Conservation (phyloP, 2,888 invertebrate species). For the Callimorpha dominula region DNA sequence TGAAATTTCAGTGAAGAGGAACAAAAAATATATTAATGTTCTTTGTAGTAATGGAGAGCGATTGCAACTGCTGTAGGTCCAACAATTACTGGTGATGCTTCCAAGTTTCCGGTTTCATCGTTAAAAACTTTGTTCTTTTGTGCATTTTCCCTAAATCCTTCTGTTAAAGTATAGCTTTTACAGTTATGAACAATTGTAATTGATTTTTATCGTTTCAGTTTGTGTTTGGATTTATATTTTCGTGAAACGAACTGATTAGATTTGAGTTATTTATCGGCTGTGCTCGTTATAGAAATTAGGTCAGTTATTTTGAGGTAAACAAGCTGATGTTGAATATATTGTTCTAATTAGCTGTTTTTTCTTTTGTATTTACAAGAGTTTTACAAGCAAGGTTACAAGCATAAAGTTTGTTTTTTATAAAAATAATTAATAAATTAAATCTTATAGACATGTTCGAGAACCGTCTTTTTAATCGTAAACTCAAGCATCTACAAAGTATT, state of each 20-base stretch:
- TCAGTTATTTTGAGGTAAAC: slow-evolving; percentile 19
- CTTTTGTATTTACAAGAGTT: not conserved
- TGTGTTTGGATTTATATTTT: slow-evolving; percentile 21
- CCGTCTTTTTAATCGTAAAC: slow-evolving; percentile 13
- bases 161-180: slow-evolving; percentile 31
- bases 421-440: not conserved
- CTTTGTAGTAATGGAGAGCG: slow-evolving; percentile 71
- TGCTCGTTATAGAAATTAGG: slow-evolving; percentile 18
- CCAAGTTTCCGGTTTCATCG: slow-evolving; percentile 40
- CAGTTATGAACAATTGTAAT: slow-evolving; percentile 26
- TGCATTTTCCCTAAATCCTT: slow-evolving; percentile 22
- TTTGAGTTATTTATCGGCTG: slow-evolving; percentile 20
- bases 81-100: slow-evolving; percentile 60
- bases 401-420: not conserved
- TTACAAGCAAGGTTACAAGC: not conserved
- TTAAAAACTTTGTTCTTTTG: slow-evolving; percentile 51
- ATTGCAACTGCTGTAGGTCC: slow-evolving; percentile 72
- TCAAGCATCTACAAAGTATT: slow-evolving; percentile 35
- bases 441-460: slow-evolving; percentile 25
- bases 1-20: slow-evolving; percentile 55
- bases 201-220: slow-evolving; percentile 23
- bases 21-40: slow-evolving; percentile 69
- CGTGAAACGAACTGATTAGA: slow-evolving; percentile 22
- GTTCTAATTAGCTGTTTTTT: not conserved
- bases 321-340: slow-evolving; percentile 10